Evolutionary conservation across 2,797 vertebrate genomes (phyloP).

Genomic region (Ibycter americanus): DNA sequence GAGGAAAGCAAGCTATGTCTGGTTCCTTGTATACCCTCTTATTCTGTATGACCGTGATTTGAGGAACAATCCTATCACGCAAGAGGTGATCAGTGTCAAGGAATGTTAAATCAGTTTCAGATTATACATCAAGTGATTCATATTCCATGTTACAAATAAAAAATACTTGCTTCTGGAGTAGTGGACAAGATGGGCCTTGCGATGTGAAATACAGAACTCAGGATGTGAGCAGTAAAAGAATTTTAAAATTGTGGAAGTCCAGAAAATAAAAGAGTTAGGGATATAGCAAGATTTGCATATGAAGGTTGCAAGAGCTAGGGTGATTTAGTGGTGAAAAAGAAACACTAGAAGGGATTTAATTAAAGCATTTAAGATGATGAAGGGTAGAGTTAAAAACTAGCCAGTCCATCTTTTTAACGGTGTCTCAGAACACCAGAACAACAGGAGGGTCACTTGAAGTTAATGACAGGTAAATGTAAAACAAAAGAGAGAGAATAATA

Average conservation of each 20-base stretch:
- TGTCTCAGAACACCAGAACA: constrained; percentile 63
- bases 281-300: background rate
- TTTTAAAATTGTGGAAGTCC: background rate
- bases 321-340: constrained; percentile 58
- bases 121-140: background rate
- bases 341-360: constrained; percentile 66
- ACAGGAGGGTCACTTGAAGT: constrained; percentile 70
- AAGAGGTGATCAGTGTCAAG: background rate
- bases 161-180: background rate
- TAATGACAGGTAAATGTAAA: constrained; percentile 77
- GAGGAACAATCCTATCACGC: background rate
- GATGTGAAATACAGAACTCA: background rate
- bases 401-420: constrained; percentile 64
- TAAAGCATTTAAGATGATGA: constrained; percentile 72
- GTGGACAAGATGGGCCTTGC: background rate
- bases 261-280: background rate
- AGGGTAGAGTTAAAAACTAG: constrained; percentile 64
- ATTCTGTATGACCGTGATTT: background rate
- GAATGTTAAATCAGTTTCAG: background rate
- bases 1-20: background rate
- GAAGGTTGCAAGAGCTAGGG: constrained; percentile 12
- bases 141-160: background rate
- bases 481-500: constrained; percentile 69
- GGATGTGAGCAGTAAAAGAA: background rate
- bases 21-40: background rate